A percentile compares a stretch with the other conserved stretches of the same genome.
These are phyloP conservation scores for Phymanthus crucifer DNA, from an alignment of 92 coral and sea anemone genomes.

Conservation along the genomic window DNA sequence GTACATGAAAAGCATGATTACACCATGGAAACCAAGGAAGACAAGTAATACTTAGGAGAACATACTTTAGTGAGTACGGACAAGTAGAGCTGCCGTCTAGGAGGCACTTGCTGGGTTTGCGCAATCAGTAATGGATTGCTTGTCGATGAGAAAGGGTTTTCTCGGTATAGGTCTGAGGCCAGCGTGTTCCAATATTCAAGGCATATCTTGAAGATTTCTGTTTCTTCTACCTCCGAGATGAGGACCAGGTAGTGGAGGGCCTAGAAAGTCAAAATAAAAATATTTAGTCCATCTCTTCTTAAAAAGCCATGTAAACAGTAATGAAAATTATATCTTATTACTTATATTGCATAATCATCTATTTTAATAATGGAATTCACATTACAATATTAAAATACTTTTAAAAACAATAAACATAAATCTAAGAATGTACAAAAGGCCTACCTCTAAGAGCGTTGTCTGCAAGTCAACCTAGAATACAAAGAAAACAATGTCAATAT, in stretches of 20 bases:
- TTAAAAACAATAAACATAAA: no score
- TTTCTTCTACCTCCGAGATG: conserved; percentile 97
- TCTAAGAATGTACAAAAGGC: conserved; percentile 19
- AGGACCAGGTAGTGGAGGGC: conserved; percentile 96
- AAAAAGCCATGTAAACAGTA: no score
- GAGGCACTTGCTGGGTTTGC: conserved; percentile 88
- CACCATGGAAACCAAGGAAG: not conserved
- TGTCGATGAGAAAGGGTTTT: conserved; percentile 95
- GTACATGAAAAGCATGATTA: not conserved
- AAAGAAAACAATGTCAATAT: not conserved
- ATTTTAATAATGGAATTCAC: no score
- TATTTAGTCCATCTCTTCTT: no score
- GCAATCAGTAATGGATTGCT: conserved; percentile 87
- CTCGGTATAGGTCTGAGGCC: conserved; percentile 92
- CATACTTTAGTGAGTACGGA: conserved; percentile 91
- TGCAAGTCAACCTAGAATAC: conserved; percentile 88
- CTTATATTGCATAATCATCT: no score
- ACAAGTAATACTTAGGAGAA: not conserved
- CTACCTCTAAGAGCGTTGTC: conserved; percentile 89
- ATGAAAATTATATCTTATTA: no score
- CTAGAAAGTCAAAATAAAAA: conserved; percentile 30
- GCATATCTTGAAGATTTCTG: conserved; percentile 97
- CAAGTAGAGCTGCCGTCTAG: conserved; percentile 89
- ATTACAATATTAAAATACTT: no score
- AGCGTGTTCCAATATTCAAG: conserved; percentile 95